Percentiles rank a stretch among this genome's conserved stretches.
These are phyloP conservation scores for Diplosoma virens DNA, from an alignment of 23 tunicate species.

Conservation along the genomic window DNA sequence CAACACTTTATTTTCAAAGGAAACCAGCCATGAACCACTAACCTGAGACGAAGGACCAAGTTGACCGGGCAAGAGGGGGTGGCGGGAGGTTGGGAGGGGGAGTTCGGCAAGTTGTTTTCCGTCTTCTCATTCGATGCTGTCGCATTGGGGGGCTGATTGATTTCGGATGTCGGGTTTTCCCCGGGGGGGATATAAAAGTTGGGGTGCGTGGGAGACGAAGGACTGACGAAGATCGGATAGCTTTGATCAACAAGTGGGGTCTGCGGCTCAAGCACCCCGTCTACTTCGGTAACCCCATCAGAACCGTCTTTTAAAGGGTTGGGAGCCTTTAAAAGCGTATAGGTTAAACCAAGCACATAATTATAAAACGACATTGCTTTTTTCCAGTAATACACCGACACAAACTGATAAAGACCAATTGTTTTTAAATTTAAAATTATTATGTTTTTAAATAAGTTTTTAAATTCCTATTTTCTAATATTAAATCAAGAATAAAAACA, in stretches of 20 bases:
- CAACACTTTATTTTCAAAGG: too few relatives aligned
- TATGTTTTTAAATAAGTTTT: too few relatives aligned
- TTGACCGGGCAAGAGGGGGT: not conserved
- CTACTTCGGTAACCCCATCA: not conserved
- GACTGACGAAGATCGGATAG: constrained; percentile 33
- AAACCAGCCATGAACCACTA: too few relatives aligned
- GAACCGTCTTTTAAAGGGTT: not conserved
- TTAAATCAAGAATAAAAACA: too few relatives aligned
- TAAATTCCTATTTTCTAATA: too few relatives aligned
- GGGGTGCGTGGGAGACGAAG: constrained; percentile 61
- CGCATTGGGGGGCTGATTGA: not conserved
- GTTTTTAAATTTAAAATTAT: too few relatives aligned
- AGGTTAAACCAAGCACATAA: too few relatives aligned
- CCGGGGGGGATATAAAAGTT: constrained; percentile 39
- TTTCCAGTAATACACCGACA: too few relatives aligned
- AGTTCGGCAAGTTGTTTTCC: not conserved
- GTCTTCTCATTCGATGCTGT: too few relatives aligned
- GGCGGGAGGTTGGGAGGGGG: not conserved
- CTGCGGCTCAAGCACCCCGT: constrained; percentile 1
- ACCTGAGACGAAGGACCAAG: constrained; percentile 43
- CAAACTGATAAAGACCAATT: too few relatives aligned
- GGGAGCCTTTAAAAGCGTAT: too few relatives aligned
- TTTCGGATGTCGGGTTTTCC: not conserved
- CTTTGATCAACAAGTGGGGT: not conserved
- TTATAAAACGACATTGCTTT: too few relatives aligned